Conservation (phyloP, 2,113 vertebrate species). For the Pseudopodoces humilis region DNA sequence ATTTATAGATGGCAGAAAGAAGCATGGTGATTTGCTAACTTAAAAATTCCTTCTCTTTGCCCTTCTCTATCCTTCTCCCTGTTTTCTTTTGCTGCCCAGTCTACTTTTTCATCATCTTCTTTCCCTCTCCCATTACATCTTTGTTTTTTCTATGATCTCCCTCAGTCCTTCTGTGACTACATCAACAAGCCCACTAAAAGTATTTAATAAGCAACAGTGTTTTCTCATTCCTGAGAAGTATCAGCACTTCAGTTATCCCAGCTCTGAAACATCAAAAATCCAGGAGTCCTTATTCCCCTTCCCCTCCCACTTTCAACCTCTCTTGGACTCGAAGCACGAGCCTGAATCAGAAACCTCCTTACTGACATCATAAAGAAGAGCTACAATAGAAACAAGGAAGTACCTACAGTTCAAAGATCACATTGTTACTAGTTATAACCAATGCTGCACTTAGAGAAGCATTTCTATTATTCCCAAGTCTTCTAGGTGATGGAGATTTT, state of each 20-base stretch:
- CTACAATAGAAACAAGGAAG: neutral
- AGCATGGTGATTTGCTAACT: neutral
- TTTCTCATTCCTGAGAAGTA: neutral
- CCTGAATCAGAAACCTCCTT: neutral
- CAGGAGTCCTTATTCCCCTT: neutral
- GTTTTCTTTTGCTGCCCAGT: neutral
- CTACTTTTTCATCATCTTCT: neutral
- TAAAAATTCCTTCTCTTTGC: neutral
- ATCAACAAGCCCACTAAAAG: neutral
- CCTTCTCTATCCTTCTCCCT: neutral
- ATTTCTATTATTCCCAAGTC: neutral
- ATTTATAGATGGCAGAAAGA: neutral
- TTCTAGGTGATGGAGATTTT: neutral
- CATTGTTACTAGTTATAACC: neutral
- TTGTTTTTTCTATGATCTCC: neutral
- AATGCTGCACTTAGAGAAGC: neutral
- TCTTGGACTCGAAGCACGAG: neutral
- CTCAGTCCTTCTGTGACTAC: neutral
- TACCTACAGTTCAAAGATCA: neutral
- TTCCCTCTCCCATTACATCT: neutral
- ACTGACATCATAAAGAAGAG: neutral
- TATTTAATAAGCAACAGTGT: neutral
- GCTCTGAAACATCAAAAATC: neutral
- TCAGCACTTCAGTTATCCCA: neutral
- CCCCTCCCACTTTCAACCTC: neutral